Base-by-base conservation (phyloP, 2,888 invertebrate species). In the Epistrophe eligans region DNA sequence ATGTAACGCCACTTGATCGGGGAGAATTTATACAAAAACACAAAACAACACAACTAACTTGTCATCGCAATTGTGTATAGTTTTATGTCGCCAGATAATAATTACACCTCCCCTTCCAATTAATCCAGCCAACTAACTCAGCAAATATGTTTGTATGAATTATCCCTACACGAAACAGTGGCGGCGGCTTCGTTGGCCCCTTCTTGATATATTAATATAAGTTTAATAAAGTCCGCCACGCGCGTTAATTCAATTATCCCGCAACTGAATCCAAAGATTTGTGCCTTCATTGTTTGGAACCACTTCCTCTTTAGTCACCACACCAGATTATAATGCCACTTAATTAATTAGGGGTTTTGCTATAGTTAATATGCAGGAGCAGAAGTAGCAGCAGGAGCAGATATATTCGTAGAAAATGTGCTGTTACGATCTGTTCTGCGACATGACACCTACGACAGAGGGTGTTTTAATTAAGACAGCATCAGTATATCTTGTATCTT, bases 241-340 rank as follows among this genome's bases (percentile, higher is more conserved):
- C 83, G 87, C 79, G 87, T 87, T 87, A 87, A 87, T 87, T 87
- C 82, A 87, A 87, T 87, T 87, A 87, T 87, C 38, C 32, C 52
- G 71, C 71, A 74, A 58, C 79, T 40, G 58, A 74, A 79, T 71
- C 83, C 83, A 83, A 83, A 83, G 83, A 87, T 87, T 87, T 85
- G 50, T 67, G 84, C 62, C 84, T 80, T 79, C 64, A 85, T 85
- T 85, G 84, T 81, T 77, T 87, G 83, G 83, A 87, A 72, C 72
- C 87, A 87, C 87, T 87, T 87, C 87, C 87, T 87, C 76, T 87
- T 87, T 83, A 87, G 87, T 79, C 83, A 62, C 40, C 83, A 62
- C 40, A 79, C 83, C 82, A 82, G 83, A 87, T 87, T 87, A 87
- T 67, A 67, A 67, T 87, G 60, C 79, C 87, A 87, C 79, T 87